Base-by-base conservation (phyloP, 1,140 invertebrate genomes). In the Ylistrum balloti region DNA sequence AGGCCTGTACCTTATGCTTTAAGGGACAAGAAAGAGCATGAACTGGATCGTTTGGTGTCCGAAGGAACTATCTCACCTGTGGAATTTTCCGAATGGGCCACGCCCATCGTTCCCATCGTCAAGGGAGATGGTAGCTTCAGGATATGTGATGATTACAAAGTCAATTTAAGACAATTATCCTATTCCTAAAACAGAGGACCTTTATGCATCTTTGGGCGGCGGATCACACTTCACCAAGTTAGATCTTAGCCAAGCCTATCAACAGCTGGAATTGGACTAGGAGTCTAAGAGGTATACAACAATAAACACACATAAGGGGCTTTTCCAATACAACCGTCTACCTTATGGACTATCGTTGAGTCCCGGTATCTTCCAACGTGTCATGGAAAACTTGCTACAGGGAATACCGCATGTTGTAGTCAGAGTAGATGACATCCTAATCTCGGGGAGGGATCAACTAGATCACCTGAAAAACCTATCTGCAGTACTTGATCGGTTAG, bases 361-460 rank as follows among this genome's bases (percentile, higher is more conserved):
- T 0, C 96, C 96, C 32, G 92, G 94, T 10, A 96, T 97, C 89
- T 97, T 97, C 90, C 96, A 97, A 91, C 35, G 95, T 88, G 93
- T 95, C 34, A 96, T 97, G 74, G 96, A 97, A 88, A 90, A 94
- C 90, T 33, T 95, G 13, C 92, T 97, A 22, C 86, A 90, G 38
- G 90, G 90, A n/a, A 89, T 94, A 33, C 74, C 87, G n/a, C 28
- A 45, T 33, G 90, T 90, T 0, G 33, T 93, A 0, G 87, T 91
- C 0, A 35, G 87, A 3, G 38, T 92, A 0, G 92, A 94, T 91
- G 94, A 94, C 87, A 91, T 94, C 35, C 90, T 92, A 7, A 48
- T 94, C 20, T 91, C 92, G 13, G 91, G 91, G n/a, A 3, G 35
- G 41, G 11, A 89, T 86, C 1, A 34, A 11, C 33, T 22, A 1